phyloP scores from a whole-genome alignment of 2,113 vertebrate species.

The Tonatia bakeri region DNA sequence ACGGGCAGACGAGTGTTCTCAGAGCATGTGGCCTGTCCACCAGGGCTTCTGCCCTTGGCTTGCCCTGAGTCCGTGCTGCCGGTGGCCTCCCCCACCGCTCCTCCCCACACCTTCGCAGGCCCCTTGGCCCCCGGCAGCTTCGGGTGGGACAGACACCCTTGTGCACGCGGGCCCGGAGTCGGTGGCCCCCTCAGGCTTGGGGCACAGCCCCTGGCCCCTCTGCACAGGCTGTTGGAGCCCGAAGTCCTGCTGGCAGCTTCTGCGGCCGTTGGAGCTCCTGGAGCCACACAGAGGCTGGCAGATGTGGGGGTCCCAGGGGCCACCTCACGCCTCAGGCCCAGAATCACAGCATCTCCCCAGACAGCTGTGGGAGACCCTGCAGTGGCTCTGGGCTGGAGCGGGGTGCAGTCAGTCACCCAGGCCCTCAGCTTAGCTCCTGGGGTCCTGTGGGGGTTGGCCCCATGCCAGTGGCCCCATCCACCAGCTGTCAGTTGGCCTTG shows the following conservation, averaged over 20 bases:
- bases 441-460: background rate
- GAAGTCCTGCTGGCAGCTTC: background rate
- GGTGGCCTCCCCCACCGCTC: background rate
- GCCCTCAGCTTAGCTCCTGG: background rate
- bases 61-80: rapidly evolving
- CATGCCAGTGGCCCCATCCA: rapidly evolving
- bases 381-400: rapidly evolving
- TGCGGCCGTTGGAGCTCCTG: background rate
- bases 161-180: background rate
- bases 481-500: rapidly evolving
- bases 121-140: background rate
- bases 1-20: rapidly evolving
- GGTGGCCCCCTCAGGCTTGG: background rate
- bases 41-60: background rate
- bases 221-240: background rate
- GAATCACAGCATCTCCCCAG: rapidly evolving
- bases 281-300: background rate
- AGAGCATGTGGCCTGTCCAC: rapidly evolving
- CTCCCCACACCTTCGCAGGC: background rate
- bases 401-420: rapidly evolving
- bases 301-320: background rate
- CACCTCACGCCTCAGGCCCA: background rate
- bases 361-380: background rate
- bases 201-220: too few relatives aligned
- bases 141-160: background rate